phyloP scores from a whole-genome alignment of 2,888 invertebrate genomes.

The Drosophila acutilabella region DNA sequence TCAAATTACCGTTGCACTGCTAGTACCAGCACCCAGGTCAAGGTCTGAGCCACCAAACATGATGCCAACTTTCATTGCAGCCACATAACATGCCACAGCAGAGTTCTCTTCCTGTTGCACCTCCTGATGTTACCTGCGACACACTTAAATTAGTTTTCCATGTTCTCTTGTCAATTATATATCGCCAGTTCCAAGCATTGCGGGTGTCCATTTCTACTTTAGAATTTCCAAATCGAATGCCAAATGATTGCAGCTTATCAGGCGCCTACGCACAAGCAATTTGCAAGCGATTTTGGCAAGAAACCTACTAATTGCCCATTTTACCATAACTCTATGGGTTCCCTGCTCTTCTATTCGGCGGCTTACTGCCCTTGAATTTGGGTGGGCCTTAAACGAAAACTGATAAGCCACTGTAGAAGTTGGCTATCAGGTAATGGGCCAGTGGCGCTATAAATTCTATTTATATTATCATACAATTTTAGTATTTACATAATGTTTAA shows the following conservation, averaged over 20 bases:
- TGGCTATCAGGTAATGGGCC: conserved; percentile 18
- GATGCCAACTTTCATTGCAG: conserved; percentile 54
- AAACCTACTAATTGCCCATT: conserved; percentile 37
- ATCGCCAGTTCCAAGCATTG: conserved; percentile 63
- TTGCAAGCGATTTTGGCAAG: conserved; percentile 65
- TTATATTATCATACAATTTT: background rate
- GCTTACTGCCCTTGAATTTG: conserved; percentile 33
- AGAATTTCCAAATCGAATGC: conserved; percentile 20
- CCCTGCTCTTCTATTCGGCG: conserved; percentile 1
- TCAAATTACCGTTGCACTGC: conserved; percentile 69
- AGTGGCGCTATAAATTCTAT: conserved; percentile 5
- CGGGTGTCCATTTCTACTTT: conserved; percentile 63
- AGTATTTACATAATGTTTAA: background rate
- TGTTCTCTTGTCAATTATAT: conserved; percentile 84
- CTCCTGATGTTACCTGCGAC: conserved; percentile 53
- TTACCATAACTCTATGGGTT: background rate
- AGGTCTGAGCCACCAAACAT: conserved; percentile 59
- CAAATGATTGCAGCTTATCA: conserved; percentile 63
- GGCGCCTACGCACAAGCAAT: conserved; percentile 36
- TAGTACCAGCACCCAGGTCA: conserved; percentile 53
- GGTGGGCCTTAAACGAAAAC: conserved; percentile 14
- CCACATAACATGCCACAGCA: conserved; percentile 6
- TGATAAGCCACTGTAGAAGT: conserved; percentile 18
- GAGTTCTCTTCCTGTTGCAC: conserved; percentile 31
- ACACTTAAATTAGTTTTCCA: conserved; percentile 85